Percentiles rank a stretch among this genome's conserved stretches.
Conservation (phyloP, 1,140 invertebrate species). For the Lysiphlebus fabarum region DNA sequence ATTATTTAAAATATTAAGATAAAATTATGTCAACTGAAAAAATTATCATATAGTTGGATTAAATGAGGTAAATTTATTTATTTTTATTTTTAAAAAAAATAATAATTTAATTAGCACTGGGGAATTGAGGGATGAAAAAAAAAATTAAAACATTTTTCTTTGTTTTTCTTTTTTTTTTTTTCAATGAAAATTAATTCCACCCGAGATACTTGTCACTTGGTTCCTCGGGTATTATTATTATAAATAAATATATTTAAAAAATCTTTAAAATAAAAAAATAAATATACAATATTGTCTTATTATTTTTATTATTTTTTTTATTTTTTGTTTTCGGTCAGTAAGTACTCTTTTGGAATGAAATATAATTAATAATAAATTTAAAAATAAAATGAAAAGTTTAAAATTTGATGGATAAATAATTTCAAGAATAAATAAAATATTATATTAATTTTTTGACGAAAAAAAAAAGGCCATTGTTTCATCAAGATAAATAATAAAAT, state of each 20-base stretch:
- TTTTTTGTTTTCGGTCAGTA: background rate
- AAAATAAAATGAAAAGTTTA: background rate
- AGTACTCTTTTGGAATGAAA: slow-evolving; percentile 6
- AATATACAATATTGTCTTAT: background rate
- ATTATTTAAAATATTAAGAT: background rate
- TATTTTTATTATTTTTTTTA: slow-evolving; percentile 1
- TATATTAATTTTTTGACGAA: background rate
- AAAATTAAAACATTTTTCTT: too few species aligned
- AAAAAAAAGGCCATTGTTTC: slow-evolving; percentile 7
- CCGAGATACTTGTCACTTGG: slow-evolving; percentile 1
- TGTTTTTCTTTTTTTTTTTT: slow-evolving; percentile 11
- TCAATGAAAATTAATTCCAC: slow-evolving; percentile 5
- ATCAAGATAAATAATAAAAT: slow-evolving; percentile 16
- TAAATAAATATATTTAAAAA: background rate
- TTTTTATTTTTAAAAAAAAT: slow-evolving; percentile 1
- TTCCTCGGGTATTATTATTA: slow-evolving; percentile 7
- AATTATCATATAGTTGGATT: too few species aligned
- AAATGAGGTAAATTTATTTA: background rate
- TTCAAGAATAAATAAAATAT: background rate
- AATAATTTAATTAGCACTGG: slow-evolving; percentile 19
- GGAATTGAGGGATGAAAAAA: slow-evolving; percentile 12
- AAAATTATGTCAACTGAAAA: too few species aligned
- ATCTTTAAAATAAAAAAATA: too few species aligned
- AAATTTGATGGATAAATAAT: background rate
- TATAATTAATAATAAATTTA: background rate